These are phyloP conservation scores for Brienomyrus longianalis DNA, from an alignment of 2,113 vertebrate genomes.

Conservation along the genomic window DNA sequence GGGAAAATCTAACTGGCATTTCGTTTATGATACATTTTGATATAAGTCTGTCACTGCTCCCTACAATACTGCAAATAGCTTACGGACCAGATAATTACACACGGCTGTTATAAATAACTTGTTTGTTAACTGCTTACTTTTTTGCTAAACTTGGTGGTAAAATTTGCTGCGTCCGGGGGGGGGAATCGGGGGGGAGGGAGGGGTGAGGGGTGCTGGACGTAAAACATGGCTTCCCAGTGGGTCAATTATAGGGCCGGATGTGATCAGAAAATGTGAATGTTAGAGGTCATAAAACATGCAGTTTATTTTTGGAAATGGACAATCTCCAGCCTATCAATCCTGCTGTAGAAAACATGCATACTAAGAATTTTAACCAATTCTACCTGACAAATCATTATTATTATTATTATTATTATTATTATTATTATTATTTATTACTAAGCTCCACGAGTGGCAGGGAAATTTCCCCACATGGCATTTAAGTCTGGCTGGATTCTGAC, in stretches of 20 bases:
- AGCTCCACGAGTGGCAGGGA: neutral
- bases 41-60: neutral
- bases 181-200: too few relatives aligned
- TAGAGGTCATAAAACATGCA: neutral
- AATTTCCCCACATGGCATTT: neutral
- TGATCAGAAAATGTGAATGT: neutral
- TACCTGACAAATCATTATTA: neutral
- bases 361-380: neutral
- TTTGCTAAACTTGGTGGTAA: too few relatives aligned
- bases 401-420: neutral
- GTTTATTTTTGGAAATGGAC: neutral
- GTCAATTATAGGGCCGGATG: neutral
- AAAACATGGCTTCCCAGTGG: too few relatives aligned
- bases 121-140: neutral
- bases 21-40: neutral
- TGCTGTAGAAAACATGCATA: neutral
- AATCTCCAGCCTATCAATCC: neutral
- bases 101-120: neutral
- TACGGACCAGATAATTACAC: neutral
- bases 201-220: too few relatives aligned
- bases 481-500: neutral
- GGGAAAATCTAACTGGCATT: neutral
- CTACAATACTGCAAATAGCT: neutral
- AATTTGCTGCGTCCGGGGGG: too few relatives aligned
- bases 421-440: neutral